phyloP scores from a whole-genome alignment of 2,888 invertebrate species.

The Pyrgus malvae region DNA sequence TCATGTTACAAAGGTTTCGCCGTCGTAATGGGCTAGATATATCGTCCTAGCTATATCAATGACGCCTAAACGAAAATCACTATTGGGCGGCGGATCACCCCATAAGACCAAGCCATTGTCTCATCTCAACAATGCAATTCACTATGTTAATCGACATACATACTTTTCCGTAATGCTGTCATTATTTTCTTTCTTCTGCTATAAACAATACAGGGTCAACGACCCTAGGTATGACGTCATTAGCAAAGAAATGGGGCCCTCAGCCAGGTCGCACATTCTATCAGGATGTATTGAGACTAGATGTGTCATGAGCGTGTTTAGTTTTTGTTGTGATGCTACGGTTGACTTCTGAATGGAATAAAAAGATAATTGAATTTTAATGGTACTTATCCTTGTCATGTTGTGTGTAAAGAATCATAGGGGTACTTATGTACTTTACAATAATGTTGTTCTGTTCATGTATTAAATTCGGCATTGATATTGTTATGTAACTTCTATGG shows the following conservation, averaged over 20 bases:
- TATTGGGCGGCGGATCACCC: too few relatives aligned
- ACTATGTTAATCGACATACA: too few relatives aligned
- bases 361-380: neutral
- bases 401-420: too few relatives aligned
- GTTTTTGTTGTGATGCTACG: neutral
- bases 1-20: too few relatives aligned
- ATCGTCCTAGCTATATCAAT: too few relatives aligned
- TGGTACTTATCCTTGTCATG: neutral
- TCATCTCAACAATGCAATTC: neutral
- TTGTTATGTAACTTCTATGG: too few relatives aligned
- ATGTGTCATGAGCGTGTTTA: conserved; percentile 7
- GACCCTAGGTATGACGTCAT: conserved; percentile 10
- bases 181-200: neutral
- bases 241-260: conserved; percentile 7
- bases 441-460: too few relatives aligned
- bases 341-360: neutral
- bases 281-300: neutral
- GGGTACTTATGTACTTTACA: too few relatives aligned
- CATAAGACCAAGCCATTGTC: too few relatives aligned
- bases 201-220: neutral
- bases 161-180: neutral
- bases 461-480: too few relatives aligned
- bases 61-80: too few relatives aligned
- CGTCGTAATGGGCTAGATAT: too few relatives aligned
- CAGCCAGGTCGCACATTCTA: neutral